A percentile compares a stretch with the other conserved stretches of the same genome.
These are phyloP conservation scores for Sinhomidia bicolor DNA, from an alignment of 2,888 invertebrate genomes.

Conservation along the genomic window DNA sequence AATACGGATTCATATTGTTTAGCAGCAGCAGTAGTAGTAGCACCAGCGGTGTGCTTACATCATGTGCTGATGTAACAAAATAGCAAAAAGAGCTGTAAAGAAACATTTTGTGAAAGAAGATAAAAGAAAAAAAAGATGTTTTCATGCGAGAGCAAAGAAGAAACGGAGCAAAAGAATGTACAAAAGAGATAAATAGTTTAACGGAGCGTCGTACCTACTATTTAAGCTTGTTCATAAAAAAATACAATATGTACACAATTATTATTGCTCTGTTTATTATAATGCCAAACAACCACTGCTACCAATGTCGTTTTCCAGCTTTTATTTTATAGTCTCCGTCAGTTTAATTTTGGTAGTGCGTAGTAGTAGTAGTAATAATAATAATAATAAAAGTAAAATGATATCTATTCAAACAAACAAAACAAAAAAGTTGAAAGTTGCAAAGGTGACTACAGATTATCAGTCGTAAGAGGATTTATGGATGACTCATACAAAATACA, in stretches of 20 bases:
- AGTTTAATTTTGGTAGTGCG: background rate
- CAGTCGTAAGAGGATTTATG: slow-evolving; percentile 67
- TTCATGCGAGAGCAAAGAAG: background rate
- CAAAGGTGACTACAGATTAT: slow-evolving; percentile 63
- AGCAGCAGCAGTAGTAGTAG: too few relatives aligned
- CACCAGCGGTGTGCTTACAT: slow-evolving; percentile 21
- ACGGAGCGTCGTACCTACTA: slow-evolving; percentile 18
- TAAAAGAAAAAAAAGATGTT: slow-evolving; percentile 47
- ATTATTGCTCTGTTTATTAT: slow-evolving; percentile 20
- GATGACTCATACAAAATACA: slow-evolving; percentile 67
- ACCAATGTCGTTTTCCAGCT: background rate
- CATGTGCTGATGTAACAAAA: background rate
- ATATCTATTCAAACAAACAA: slow-evolving; percentile 24
- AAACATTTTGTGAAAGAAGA: slow-evolving; percentile 36
- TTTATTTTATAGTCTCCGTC: background rate
- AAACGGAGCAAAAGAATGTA: slow-evolving; percentile 15
- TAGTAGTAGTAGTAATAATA: too few relatives aligned
- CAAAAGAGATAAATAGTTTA: background rate
- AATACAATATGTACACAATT: background rate
- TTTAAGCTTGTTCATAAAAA: background rate
- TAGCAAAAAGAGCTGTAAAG: slow-evolving; percentile 34
- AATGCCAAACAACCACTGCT: slow-evolving; percentile 13
- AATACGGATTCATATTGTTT: background rate
- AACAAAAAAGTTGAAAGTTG: slow-evolving; percentile 48
- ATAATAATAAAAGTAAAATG: too few relatives aligned